Conservation (phyloP, 2,113 vertebrate genomes). For the Silurus meridionalis region DNA sequence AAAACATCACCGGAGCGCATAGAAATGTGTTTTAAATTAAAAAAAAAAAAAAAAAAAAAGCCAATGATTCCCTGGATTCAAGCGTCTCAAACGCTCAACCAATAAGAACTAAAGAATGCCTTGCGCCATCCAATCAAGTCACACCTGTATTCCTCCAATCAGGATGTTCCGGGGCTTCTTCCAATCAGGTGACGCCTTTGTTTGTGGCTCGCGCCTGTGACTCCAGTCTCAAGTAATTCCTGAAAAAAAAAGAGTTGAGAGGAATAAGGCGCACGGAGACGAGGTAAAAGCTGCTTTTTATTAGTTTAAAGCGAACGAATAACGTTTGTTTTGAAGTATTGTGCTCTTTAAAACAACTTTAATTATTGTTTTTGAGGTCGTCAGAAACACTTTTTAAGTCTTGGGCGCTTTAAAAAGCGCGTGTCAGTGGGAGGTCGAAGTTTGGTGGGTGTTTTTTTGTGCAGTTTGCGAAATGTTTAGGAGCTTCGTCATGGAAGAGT, state of each 20-base stretch:
- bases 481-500: background rate
- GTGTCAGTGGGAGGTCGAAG: background rate
- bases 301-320: background rate
- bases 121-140: slow-evolving; percentile 56
- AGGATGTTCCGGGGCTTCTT: background rate
- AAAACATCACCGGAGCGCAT: background rate
- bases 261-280: slow-evolving; percentile 10
- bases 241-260: slow-evolving; percentile 32
- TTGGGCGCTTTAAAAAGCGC: background rate
- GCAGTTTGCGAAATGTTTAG: background rate
- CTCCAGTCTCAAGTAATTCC: slow-evolving; percentile 58
- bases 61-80: background rate
- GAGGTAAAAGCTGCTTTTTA: slow-evolving; percentile 45
- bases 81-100: background rate
- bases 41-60: background rate
- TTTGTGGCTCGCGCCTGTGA: slow-evolving; percentile 54
- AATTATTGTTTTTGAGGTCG: background rate
- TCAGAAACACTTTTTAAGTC: background rate
- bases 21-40: background rate
- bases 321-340: fast-evolving
- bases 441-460: background rate
- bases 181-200: slow-evolving; percentile 62
- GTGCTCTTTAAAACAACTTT: background rate
- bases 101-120: slow-evolving; percentile 9
- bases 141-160: slow-evolving; percentile 57